These are phyloP conservation scores for Acrobasis repandana DNA, from an alignment of 2,888 invertebrate genomes.

Conservation along the genomic window DNA sequence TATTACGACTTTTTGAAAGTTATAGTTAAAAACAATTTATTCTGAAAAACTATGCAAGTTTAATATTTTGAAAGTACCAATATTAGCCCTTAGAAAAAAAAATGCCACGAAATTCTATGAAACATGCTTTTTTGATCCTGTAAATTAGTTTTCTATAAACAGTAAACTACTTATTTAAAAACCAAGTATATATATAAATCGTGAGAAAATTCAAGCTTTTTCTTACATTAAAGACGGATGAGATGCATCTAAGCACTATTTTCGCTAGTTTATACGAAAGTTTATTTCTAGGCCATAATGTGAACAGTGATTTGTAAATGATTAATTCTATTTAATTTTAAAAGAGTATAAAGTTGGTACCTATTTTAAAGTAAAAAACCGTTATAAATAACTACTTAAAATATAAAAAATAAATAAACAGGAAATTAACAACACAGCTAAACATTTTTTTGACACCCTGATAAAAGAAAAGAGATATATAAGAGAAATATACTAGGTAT, in stretches of 20 bases:
- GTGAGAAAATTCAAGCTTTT: conserved; percentile 13
- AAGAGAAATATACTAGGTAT: too few species aligned
- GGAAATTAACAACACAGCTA: too few species aligned
- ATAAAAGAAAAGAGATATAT: too few species aligned
- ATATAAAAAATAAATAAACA: too few species aligned
- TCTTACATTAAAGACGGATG: conserved; percentile 56
- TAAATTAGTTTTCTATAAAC: too few species aligned
- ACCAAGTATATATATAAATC: too few species aligned
- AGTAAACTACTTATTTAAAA: too few species aligned
- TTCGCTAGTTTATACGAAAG: conserved; percentile 25
- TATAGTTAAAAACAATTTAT: background rate
- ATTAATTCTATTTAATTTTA: conserved; percentile 20
- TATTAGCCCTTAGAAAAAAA: background rate
- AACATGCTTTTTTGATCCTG: too few species aligned
- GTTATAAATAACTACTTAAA: too few species aligned
- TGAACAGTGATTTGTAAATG: conserved; percentile 27
- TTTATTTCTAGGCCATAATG: conserved; percentile 39
- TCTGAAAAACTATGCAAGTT: background rate
- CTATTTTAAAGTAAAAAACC: background rate
- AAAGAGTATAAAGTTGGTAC: conserved; percentile 13
- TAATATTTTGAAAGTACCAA: background rate
- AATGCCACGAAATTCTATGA: background rate
- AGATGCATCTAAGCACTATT: conserved; percentile 46
- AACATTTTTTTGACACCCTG: too few species aligned
- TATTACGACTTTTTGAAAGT: background rate